Evolutionary conservation across 1,140 invertebrate genomes (phyloP).

Genomic region (Kradibia gibbosae): DNA sequence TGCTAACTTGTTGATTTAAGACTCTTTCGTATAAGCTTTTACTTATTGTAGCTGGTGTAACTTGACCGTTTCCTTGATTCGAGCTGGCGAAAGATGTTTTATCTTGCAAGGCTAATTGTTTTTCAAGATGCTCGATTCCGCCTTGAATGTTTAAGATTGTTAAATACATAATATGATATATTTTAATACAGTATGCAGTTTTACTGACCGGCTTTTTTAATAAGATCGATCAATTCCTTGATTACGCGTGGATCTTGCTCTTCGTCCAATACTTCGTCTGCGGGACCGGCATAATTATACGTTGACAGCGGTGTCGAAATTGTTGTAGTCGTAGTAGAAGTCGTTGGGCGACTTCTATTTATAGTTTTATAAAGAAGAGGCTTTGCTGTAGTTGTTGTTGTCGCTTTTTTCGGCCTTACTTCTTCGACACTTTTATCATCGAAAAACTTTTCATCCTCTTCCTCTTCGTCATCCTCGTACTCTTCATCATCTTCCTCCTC

Average conservation of each 20-base stretch:
- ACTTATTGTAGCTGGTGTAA: slow-evolving; percentile 77
- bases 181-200: too few relatives aligned
- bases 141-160: slow-evolving; percentile 65
- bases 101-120: slow-evolving; percentile 79
- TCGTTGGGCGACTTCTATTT: slow-evolving; percentile 61
- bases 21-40: slow-evolving; percentile 83
- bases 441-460: slow-evolving; percentile 60
- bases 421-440: slow-evolving; percentile 62
- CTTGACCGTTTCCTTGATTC: slow-evolving; percentile 54
- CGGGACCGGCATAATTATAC: neutral
- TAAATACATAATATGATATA: neutral
- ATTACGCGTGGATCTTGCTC: slow-evolving; percentile 86
- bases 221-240: slow-evolving; percentile 87
- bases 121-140: slow-evolving; percentile 86
- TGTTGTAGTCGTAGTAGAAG: slow-evolving; percentile 55
- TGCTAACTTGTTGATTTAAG: slow-evolving; percentile 70
- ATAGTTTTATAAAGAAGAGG: slow-evolving; percentile 68
- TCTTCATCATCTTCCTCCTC: slow-evolving; percentile 74
- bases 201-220: slow-evolving; percentile 83
- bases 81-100: slow-evolving; percentile 61
- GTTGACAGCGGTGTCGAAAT: slow-evolving; percentile 47
- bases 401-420: slow-evolving; percentile 59
- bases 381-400: slow-evolving; percentile 61
- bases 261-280: slow-evolving; percentile 67
- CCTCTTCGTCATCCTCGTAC: slow-evolving; percentile 65